Evolutionary conservation across 1,140 invertebrate genomes (phyloP).

Genomic region (Idris sp.): DNA sequence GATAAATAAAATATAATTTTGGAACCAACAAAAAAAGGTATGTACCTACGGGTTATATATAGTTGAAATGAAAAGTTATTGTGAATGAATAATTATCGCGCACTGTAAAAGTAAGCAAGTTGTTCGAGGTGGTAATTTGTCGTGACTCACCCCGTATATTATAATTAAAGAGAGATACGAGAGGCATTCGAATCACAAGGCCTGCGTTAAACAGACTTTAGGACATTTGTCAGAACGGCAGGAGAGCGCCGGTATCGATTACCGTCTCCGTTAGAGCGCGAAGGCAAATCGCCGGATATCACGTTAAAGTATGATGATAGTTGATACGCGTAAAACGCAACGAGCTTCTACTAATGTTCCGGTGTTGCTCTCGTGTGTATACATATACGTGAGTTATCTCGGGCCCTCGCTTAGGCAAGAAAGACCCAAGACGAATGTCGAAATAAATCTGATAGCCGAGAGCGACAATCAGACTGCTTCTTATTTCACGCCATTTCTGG

Average conservation of each 20-base stretch:
- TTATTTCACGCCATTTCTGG: constrained; percentile 57
- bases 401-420: constrained; percentile 49
- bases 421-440: constrained; percentile 66
- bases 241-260: constrained; percentile 70
- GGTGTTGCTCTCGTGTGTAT: constrained; percentile 46
- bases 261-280: constrained; percentile 67
- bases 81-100: neutral
- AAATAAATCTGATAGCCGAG: constrained; percentile 64
- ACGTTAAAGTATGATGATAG: constrained; percentile 77
- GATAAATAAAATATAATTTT: too few relatives aligned
- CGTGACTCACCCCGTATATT: constrained; percentile 52
- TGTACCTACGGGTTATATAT: too few relatives aligned
- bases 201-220: constrained; percentile 62
- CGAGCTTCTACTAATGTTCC: constrained; percentile 70
- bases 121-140: constrained; percentile 53
- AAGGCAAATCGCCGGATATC: constrained; percentile 73
- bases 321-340: constrained; percentile 73
- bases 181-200: constrained; percentile 37
- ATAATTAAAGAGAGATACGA: constrained; percentile 57
- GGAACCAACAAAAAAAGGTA: too few relatives aligned
- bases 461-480: constrained; percentile 57
- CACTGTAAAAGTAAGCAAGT: constrained; percentile 43
- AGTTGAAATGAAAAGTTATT: too few relatives aligned
- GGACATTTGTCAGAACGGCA: constrained; percentile 66
- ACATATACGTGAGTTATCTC: constrained; percentile 52